Conservation (phyloP, 1,140 invertebrate species). For the Centruroides vittatus region DNA sequence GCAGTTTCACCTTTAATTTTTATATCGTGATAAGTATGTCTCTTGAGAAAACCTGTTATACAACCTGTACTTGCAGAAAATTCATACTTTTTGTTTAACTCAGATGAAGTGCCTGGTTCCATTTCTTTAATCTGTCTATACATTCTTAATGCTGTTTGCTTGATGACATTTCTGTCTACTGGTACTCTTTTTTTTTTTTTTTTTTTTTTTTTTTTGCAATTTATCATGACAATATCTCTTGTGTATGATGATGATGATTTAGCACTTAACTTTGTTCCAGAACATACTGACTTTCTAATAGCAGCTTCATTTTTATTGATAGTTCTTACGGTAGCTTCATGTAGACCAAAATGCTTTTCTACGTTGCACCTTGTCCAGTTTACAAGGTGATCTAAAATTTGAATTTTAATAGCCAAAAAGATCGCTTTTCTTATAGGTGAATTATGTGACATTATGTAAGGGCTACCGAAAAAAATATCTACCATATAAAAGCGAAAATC, state of each 20-base stretch:
- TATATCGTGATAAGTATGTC: neutral
- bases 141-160: neutral
- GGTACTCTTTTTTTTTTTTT: neutral
- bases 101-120: neutral
- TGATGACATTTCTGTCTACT: neutral
- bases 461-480: no score
- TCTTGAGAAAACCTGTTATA: neutral
- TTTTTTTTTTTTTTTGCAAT: neutral
- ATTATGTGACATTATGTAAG: no score
- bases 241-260: neutral
- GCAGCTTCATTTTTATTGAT: neutral
- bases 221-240: neutral
- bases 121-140: neutral
- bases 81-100: neutral
- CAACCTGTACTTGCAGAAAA: neutral
- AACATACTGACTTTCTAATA: neutral
- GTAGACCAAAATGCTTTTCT: neutral
- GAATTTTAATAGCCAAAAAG: no score
- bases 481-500: no score
- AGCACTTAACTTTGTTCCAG: neutral
- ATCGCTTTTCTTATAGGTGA: no score
- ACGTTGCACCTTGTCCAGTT: no score
- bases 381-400: no score
- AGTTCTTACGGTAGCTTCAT: neutral
- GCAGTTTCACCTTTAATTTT: no score